Evolutionary conservation across 2,888 invertebrate species (phyloP), one percentile per base, ranked within the genome.

Genomic region (Pecten maximus): DNA sequence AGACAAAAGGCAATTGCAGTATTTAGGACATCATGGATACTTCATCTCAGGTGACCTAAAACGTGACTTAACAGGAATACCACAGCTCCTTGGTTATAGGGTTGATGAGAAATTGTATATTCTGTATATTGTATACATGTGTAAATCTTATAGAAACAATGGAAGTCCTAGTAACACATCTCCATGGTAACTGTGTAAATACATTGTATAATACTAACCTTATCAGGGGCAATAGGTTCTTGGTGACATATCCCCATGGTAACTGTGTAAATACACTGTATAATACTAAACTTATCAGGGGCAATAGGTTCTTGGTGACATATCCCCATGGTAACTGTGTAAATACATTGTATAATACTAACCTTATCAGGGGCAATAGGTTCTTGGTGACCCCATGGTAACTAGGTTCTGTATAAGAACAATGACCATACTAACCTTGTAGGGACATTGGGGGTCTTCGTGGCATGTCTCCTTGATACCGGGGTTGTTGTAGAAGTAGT

Each of bases 401-500:
- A 10, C 87, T 23, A 6, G 8, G 23, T 87, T 87, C n/a, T n/a
- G n/a, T n/a, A n/a, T n/a, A n/a, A n/a, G n/a, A n/a, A n/a, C n/a
- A n/a, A n/a, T n/a, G n/a, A 28, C 40, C 19, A 19, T 39, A 40
- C 87, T 90, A 91, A 95, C 95, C 95, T 95, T 95, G 91, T 93
- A 96, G n/a, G 96, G 96, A 91, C 96, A 96, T 1, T 88, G n/a
- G 10, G 90, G 89, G 91, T 96, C 95, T 40, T 94, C 48, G 12
- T 92, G 35, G 91, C 96, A 96, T 48, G 90, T 74, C 12, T 91
- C 28, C 88, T 91, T 93, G 0, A 95, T 60, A n/a, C 93, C 92
- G 87, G 95, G 94, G 91, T 96, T 95, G 92, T 94, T 96, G 54
- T 90, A 92, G 90, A 96, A 95, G 92, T 93, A 95, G 88, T 93